Conservation (phyloP, 2,113 vertebrate genomes). For the Centropristis striata region DNA sequence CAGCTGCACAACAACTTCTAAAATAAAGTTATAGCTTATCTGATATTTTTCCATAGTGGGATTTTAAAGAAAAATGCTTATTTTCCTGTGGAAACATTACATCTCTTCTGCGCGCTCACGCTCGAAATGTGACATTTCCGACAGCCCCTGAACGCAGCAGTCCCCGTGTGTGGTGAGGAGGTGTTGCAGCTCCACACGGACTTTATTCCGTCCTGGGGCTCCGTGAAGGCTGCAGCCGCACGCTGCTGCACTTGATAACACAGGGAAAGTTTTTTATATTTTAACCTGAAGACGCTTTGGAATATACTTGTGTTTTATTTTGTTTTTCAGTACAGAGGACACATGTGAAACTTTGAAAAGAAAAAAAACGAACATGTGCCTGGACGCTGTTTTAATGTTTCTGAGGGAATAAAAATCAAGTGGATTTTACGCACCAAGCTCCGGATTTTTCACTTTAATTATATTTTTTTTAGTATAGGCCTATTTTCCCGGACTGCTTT, state of each 20-base stretch:
- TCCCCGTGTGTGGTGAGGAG: conserved; percentile 45
- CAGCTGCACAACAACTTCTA: neutral
- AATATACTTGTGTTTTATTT: neutral
- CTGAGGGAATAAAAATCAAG: conserved; percentile 51
- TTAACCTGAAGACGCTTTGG: fast-evolving
- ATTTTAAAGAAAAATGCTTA: neutral
- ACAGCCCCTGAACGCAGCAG: conserved; percentile 57
- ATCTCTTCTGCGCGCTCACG: no score
- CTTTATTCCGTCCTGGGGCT: conserved; percentile 61
- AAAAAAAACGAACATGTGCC: neutral
- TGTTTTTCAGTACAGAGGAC: neutral
- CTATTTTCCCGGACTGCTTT: neutral
- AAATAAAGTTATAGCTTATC: no score
- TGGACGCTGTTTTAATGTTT: neutral
- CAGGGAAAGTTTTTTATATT: neutral
- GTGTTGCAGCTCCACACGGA: conserved; percentile 49
- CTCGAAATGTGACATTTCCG: conserved; percentile 19
- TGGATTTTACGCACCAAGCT: conserved; percentile 49
- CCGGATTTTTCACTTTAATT: neutral
- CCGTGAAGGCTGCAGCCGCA: conserved; percentile 28
- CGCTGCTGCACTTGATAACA: neutral
- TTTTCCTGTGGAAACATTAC: neutral
- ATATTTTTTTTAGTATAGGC: neutral
- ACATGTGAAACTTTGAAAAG: conserved; percentile 28
- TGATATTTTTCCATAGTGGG: no score